Evolutionary conservation across 2,113 vertebrate species (phyloP).

Genomic region (Geococcyx californianus): DNA sequence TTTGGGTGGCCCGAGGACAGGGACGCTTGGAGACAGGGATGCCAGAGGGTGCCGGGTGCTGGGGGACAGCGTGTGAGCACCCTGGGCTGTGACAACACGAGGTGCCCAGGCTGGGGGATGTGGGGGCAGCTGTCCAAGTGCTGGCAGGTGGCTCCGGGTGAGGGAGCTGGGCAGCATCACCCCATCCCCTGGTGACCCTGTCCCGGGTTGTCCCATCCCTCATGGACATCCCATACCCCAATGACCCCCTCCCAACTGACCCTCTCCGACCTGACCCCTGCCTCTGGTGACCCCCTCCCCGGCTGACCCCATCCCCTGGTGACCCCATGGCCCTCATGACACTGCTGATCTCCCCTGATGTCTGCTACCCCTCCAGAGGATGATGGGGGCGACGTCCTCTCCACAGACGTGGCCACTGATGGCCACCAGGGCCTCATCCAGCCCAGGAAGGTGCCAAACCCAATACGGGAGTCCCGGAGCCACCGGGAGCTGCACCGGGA

Average conservation of each 20-base stretch:
- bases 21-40: background rate
- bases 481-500: conserved; percentile 79
- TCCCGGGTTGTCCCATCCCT: background rate
- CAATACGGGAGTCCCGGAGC: conserved; percentile 51
- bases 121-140: background rate
- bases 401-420: background rate
- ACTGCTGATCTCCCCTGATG: background rate
- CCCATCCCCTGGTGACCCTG: background rate
- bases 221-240: background rate
- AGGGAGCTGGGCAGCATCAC: background rate
- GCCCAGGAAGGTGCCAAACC: conserved; percentile 73
- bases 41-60: background rate
- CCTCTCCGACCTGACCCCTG: background rate
- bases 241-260: background rate
- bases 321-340: background rate
- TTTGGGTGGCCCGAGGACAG: background rate
- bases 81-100: background rate
- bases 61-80: background rate
- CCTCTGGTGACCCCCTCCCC: background rate
- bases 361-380: conserved; percentile 21
- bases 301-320: background rate
- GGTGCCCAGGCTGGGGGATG: background rate
- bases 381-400: background rate
- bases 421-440: conserved; percentile 3
- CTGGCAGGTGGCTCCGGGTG: background rate